phyloP scores from a whole-genome alignment of 2,888 invertebrate species.

The Disparrhopalites patrizii region DNA sequence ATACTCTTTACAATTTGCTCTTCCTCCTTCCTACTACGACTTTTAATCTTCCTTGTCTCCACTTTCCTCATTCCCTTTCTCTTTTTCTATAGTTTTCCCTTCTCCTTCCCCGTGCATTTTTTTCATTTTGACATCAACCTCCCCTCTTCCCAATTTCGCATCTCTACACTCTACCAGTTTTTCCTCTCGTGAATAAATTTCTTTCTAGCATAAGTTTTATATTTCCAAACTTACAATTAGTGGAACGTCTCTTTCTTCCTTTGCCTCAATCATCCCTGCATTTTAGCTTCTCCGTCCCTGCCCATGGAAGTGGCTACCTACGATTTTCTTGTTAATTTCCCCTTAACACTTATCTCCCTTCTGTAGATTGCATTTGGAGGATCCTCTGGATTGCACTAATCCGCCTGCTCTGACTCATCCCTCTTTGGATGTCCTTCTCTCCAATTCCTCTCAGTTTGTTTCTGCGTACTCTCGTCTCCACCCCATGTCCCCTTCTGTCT shows the following conservation, averaged over 20 bases:
- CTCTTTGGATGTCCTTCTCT: background rate
- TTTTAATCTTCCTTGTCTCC: too few species aligned
- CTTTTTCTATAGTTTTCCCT: background rate
- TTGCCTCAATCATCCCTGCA: background rate
- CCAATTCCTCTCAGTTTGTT: background rate
- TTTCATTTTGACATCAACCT: background rate
- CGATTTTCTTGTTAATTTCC: too few species aligned
- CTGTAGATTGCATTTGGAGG: background rate
- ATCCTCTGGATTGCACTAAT: background rate
- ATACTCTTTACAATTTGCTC: too few species aligned
- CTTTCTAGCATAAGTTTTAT: background rate
- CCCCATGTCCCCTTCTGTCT: background rate
- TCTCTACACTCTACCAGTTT: too few species aligned
- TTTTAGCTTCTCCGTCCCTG: too few species aligned
- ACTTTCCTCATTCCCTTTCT: background rate
- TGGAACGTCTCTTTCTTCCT: background rate
- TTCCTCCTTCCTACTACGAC: too few species aligned
- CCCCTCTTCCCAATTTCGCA: too few species aligned
- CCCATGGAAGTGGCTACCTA: too few species aligned
- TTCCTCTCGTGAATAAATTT: too few species aligned
- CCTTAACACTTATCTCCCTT: background rate
- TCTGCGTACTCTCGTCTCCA: background rate
- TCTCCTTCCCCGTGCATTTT: background rate
- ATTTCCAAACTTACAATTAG: background rate
- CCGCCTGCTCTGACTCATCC: background rate